A percentile compares a stretch with the other conserved stretches of the same genome.
Evolutionary conservation across 2,113 vertebrate genomes (phyloP).

Genomic region (Callaeas wilsoni): DNA sequence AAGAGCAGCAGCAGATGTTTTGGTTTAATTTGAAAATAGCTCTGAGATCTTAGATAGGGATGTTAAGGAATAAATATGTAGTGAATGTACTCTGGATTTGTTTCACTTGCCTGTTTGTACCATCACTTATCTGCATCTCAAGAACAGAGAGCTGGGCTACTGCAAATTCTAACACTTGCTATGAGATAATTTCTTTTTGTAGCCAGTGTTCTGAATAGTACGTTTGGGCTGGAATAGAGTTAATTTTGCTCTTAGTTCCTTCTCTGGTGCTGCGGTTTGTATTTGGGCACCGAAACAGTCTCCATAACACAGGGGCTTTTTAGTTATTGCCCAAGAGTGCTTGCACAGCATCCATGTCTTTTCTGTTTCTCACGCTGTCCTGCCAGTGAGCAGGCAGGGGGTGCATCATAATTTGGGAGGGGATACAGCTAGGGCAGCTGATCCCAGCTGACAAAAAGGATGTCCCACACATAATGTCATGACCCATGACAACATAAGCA

Average conservation of each 20-base stretch:
- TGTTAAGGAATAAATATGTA: background rate
- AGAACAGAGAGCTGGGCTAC: background rate
- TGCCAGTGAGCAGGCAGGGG: rapidly evolving
- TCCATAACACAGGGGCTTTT: background rate
- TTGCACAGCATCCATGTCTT: background rate
- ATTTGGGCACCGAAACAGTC: background rate
- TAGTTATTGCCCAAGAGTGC: background rate
- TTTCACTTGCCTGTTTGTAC: background rate
- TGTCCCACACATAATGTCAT: background rate
- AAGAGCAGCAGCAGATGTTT: constrained; percentile 65
- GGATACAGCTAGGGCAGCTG: background rate
- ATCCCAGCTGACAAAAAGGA: background rate
- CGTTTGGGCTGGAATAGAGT: background rate
- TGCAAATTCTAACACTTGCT: background rate
- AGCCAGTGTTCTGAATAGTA: rapidly evolving
- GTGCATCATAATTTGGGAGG: background rate
- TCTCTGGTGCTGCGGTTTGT: background rate
- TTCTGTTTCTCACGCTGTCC: rapidly evolving
- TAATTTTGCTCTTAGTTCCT: background rate
- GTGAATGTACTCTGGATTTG: background rate
- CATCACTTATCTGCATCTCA: background rate
- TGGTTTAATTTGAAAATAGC: constrained; percentile 81
- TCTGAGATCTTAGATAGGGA: constrained; percentile 45
- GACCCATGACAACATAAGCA: background rate
- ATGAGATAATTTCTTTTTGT: background rate